Percentiles rank a stretch among this genome's conserved stretches.
Evolutionary conservation across 1,140 invertebrate genomes (phyloP).

Genomic region (Bombus cullumanus): DNA sequence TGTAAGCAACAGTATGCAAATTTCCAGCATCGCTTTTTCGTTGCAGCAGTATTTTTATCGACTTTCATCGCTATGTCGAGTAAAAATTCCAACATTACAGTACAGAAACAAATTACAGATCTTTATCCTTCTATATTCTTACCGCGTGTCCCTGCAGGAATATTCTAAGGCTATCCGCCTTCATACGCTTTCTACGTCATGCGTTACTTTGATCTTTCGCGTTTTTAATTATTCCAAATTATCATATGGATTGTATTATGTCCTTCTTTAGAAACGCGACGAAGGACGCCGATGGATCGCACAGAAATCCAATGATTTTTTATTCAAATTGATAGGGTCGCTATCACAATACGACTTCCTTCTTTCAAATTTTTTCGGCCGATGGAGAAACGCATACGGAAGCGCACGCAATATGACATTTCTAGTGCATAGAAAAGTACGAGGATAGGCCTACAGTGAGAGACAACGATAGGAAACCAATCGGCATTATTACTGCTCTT

Average conservation of each 20-base stretch:
- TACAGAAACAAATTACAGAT: neutral
- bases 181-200: neutral
- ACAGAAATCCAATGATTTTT: neutral
- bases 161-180: neutral
- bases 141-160: neutral
- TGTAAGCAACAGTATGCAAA: neutral
- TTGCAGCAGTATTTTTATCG: neutral
- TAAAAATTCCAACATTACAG: neutral
- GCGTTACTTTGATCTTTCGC: neutral
- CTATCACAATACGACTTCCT: neutral
- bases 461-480: neutral
- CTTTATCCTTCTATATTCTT: neutral
- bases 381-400: neutral
- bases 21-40: neutral
- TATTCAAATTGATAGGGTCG: neutral
- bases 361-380: neutral
- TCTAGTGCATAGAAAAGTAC: neutral
- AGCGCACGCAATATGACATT: neutral
- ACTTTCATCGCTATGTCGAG: neutral
- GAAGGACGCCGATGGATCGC: neutral
- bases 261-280: neutral
- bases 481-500: constrained; percentile 1
- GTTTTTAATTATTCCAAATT: neutral
- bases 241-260: rapidly evolving
- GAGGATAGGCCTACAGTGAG: neutral